Evolutionary conservation across 2,797 vertebrate genomes (phyloP).

Genomic region (Anguilla megastoma): DNA sequence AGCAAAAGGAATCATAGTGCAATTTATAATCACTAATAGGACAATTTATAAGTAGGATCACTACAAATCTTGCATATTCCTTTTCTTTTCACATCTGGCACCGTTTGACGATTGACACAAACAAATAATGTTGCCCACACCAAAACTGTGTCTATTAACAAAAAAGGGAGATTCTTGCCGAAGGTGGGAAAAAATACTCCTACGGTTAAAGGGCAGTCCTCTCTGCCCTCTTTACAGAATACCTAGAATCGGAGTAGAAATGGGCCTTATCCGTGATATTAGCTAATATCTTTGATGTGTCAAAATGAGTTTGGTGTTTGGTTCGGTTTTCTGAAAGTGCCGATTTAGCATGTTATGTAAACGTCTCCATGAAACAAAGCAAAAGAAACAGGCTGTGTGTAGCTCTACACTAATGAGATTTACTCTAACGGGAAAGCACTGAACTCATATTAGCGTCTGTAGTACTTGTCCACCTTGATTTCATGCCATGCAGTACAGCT

Average conservation of each 20-base stretch:
- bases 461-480: slow-evolving; percentile 61
- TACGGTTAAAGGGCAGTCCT: not conserved
- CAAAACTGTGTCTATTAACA: not conserved
- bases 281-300: not conserved
- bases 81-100: not conserved
- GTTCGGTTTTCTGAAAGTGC: not conserved
- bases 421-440: slow-evolving; percentile 34
- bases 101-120: not conserved
- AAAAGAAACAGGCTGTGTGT: slow-evolving; percentile 19
- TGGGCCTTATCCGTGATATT: not conserved
- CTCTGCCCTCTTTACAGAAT: not conserved
- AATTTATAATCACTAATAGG: not conserved
- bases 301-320: not conserved
- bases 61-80: not conserved
- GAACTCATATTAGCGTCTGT: slow-evolving; percentile 55
- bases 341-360: slow-evolving; percentile 4
- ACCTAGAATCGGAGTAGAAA: not conserved
- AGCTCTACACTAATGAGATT: slow-evolving; percentile 37
- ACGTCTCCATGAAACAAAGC: not conserved
- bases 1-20: not conserved
- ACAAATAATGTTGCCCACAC: not conserved
- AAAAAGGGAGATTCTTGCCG: not conserved
- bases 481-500: slow-evolving; percentile 52
- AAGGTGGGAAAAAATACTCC: not conserved
- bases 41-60: not conserved